phyloP scores from a whole-genome alignment of 2,113 vertebrate genomes.

The Cyanoliseus patagonus region DNA sequence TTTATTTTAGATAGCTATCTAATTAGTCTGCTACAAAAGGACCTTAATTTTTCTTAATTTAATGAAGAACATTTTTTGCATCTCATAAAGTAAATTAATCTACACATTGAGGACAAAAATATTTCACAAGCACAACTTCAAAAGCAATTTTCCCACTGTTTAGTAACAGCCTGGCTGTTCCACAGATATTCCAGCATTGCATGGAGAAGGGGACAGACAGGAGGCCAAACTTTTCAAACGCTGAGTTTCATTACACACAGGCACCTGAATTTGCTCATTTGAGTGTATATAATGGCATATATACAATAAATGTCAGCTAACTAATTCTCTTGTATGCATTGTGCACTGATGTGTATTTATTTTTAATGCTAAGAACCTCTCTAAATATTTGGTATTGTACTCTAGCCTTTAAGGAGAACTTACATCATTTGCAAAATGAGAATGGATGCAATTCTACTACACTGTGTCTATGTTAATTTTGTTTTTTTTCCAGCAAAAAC shows the following conservation, averaged over 20 bases:
- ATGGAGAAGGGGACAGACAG: neutral
- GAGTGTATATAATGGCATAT: neutral
- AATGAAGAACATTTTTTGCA: neutral
- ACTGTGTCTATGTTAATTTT: neutral
- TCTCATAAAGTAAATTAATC: neutral
- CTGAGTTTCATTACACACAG: neutral
- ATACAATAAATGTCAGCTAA: neutral
- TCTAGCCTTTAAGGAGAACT: neutral
- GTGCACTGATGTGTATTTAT: neutral
- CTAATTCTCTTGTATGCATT: neutral
- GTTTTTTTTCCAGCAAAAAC: conserved; percentile 20
- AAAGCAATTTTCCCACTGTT: neutral
- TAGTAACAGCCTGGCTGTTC: neutral
- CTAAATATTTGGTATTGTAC: neutral
- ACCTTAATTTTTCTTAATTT: neutral
- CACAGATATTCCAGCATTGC: neutral
- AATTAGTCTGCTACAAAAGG: conserved; percentile 30
- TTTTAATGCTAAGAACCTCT: conserved; percentile 5
- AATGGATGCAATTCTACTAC: neutral
- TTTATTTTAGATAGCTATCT: conserved; percentile 50
- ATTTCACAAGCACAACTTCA: neutral
- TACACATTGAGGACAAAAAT: neutral
- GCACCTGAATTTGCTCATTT: neutral
- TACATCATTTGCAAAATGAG: neutral
- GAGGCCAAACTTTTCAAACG: neutral